Evolutionary conservation across 2,888 invertebrate genomes (phyloP), one percentile per base, ranked within the genome.

Genomic region (Ectropis crepuscularia): DNA sequence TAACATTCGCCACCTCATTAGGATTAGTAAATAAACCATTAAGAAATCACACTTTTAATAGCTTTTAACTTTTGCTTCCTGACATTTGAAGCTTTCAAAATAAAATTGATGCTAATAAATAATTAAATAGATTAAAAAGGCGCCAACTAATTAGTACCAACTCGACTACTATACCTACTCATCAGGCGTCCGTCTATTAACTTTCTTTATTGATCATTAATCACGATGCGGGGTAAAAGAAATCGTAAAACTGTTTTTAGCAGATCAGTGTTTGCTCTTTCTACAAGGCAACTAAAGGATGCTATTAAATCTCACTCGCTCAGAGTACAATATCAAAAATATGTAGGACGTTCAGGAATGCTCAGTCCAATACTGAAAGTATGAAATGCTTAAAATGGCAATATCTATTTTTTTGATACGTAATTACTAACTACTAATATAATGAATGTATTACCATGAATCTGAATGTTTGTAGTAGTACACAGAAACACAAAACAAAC

Each of bases 141-240:
- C 55, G 59, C 51, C 50, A 60, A 45, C 55, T 60, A 64, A 60
- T 65, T 61, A 61, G 48, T 28, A 28, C 16, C 16, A 28, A 28
- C 16, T 28, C 16, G 16, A 4, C 64, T 61, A 38, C 57, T 48
- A 61, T 53, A 28, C 16, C 16, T 28, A 43, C 64, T 65, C 64
- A 65, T 65, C 60, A 60, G 50, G 10, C 37, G 7, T 11, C 16
- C 47, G 37, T 60, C 51, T 39, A 57, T 61, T 57, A 49, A 63
- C 45, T 47, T 57, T 37, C 37, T 63, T 63, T 46, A 57, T 60
- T 53, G 41, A 28, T 53, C 57, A 57, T 65, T 61, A 65, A 65
- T 65, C 61, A 65, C 48, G 45, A 43, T 38, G 36, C 10, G 12
- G 12, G 36, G 46, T 58, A 48, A 65, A 57, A 65, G 48, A 12